These are phyloP conservation scores for Speoplatyrhinus poulsoni DNA, from an alignment of 2,113 vertebrate species.

Conservation along the genomic window DNA sequence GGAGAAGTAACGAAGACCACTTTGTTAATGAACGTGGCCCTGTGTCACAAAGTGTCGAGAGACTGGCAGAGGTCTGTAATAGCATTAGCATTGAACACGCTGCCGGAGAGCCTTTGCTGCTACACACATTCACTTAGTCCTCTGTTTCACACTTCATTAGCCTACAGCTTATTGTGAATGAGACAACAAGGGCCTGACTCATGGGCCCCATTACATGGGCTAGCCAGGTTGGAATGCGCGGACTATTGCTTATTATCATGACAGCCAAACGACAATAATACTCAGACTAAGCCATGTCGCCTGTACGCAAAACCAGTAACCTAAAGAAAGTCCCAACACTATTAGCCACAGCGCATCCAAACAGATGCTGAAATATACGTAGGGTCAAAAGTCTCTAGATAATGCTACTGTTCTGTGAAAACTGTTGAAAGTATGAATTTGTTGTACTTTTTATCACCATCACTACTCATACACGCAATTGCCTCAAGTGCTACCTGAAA, in stretches of 20 bases:
- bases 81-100: slow-evolving; percentile 70
- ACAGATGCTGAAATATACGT: slow-evolving; percentile 10
- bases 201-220: slow-evolving; percentile 58
- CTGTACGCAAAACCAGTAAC: slow-evolving; percentile 19
- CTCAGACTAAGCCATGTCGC: slow-evolving; percentile 16
- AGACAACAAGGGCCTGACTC: slow-evolving; percentile 63
- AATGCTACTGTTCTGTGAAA: slow-evolving; percentile 5
- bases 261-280: slow-evolving; percentile 30
- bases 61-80: slow-evolving; percentile 59
- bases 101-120: slow-evolving; percentile 17
- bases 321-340: neutral
- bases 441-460: neutral
- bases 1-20: no score
- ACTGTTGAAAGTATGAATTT: neutral
- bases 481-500: slow-evolving; percentile 23
- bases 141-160: slow-evolving; percentile 72
- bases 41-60: slow-evolving; percentile 62
- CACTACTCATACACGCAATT: no score
- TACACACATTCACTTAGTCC: slow-evolving; percentile 48
- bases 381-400: neutral
- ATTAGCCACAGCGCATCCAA: neutral
- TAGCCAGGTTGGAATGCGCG: slow-evolving; percentile 32
- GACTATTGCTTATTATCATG: slow-evolving; percentile 44
- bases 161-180: slow-evolving; percentile 55
- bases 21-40: no score